Evolutionary conservation across 2,113 vertebrate species (phyloP), one percentile per base, ranked within the genome.

Genomic region (Cynoglossus semilaevis): DNA sequence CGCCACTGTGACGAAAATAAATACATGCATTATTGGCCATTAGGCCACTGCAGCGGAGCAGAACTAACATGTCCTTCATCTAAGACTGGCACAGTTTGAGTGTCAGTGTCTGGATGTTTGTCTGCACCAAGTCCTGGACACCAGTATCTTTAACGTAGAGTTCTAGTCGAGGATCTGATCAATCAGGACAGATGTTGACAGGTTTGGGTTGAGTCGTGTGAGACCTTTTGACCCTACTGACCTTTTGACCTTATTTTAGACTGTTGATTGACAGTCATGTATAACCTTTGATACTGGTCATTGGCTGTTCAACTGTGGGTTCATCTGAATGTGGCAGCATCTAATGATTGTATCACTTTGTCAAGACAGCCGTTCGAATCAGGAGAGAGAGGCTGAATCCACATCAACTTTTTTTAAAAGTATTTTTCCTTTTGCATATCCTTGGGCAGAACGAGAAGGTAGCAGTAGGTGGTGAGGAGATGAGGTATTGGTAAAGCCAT

Each of bases 31-130:
- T 79, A 76, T 84, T 85, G 81, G 85, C 82, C 76, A 78, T 82
- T 79, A 80, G 76, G 41, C 57, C 55, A 58, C 62, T 58, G 79
- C 67, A 61, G 66, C 66, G 60, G 63, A 74, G 69, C 74, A 77
- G 49, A 82, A 81, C 79, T 67, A 78, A 85, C 84, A 83, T 51
- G 65, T 67, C 80, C 81, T 81, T 74, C 79, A 64, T 72, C 58
- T 77, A 50, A 53, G 51, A 74, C 70, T 68, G 75, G 81, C 79
- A 76, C 71, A 47, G 46, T 57, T 52, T 42, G 60, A 47, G 48
- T 41, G 53, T 51, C 40, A 45, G 37, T n/a, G 44, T 67, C 50
- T 9, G 59, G 53, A 67, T 71, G 42, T 62, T 49, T 62, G 60
- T 67, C 46, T 37, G 45, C 51, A 34, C 46, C 5, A 15, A 22